Percentiles rank a stretch among this genome's conserved stretches.
phyloP scores from a whole-genome alignment of 2,113 vertebrate species.

The Grammomys surdaster region DNA sequence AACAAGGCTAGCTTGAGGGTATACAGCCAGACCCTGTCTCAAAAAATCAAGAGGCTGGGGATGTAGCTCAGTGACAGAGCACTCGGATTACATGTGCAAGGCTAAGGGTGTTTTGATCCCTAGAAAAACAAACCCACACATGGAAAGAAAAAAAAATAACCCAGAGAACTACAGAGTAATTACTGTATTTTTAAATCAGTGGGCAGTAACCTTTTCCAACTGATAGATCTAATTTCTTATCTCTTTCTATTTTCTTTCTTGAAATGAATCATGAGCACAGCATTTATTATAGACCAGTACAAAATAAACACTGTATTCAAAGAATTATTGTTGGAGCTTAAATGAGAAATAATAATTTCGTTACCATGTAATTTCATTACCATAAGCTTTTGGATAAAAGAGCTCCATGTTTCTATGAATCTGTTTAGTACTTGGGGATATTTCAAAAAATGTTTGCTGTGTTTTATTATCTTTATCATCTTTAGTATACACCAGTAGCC shows the following conservation, averaged over 20 bases:
- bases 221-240: conserved; percentile 35
- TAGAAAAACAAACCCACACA: not conserved
- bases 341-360: conserved; percentile 13
- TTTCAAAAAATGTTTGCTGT: not conserved
- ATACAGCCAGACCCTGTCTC: not conserved
- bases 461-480: not conserved
- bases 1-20: not conserved
- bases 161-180: conserved; percentile 9
- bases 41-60: not conserved
- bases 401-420: not conserved
- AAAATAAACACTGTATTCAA: conserved; percentile 61
- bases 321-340: conserved; percentile 37
- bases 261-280: conserved; percentile 52
- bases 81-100: not conserved
- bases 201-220: conserved; percentile 53
- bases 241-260: conserved; percentile 50
- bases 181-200: conserved; percentile 53
- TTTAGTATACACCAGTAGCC: not conserved
- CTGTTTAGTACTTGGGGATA: not conserved
- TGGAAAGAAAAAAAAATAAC: conserved; percentile 1
- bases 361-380: not conserved
- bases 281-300: conserved; percentile 37
- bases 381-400: not conserved
- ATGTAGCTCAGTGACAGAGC: not conserved
- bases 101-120: not conserved